Base-by-base conservation (phyloP, 2,888 invertebrate species). In the Melieria picta region DNA sequence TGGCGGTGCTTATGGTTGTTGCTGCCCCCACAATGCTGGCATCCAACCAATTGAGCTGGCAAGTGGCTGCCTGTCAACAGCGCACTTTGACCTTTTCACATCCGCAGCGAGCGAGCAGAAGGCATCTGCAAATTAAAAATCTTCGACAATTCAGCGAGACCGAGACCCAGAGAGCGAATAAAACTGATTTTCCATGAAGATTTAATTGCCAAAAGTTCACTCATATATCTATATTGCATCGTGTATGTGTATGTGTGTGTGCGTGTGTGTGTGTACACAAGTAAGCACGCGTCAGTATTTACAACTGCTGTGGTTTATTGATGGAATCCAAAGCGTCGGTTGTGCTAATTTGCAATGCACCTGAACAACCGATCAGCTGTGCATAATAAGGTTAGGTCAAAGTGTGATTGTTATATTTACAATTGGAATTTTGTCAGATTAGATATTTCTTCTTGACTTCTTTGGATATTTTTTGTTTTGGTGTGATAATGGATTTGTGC, bases 61-160 rank as follows among this genome's bases (percentile, higher is more conserved):
- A 30, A 30, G 30, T 30, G 30, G 30, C 30, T 30, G 66, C 47
- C 42, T 58, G 7, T 58, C 56, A 47, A 56, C 42, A 13, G 48
- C 48, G 47, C 58, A 66, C 66, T 58, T 66, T 66, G 66, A 66
- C 66, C 66, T 66, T 66, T 47, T 66, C 57, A n/a, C 30, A 42
- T 11, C 42, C 13, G 5, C 16, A 66, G 30, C 30, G 30, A 30
- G 30, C 30, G 30, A 30, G 13, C 52, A 52, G 30, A 52, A 52
- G 13, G 13, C 4, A 7, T 52, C 52, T 52, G 52, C 5, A 52
- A 52, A 52, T 52, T 52, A 13, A 52, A 52, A 52, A 52, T 52
- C 6, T 52, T 5, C 6, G 0, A 30, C 30, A 30, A 30, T 30
- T 30, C 30, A 30, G 30, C 30, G 30, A 30, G 30, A 30, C 30